Base-by-base conservation (phyloP, 92 coral and sea anemone genomes). In the Nematostella vectensis region DNA sequence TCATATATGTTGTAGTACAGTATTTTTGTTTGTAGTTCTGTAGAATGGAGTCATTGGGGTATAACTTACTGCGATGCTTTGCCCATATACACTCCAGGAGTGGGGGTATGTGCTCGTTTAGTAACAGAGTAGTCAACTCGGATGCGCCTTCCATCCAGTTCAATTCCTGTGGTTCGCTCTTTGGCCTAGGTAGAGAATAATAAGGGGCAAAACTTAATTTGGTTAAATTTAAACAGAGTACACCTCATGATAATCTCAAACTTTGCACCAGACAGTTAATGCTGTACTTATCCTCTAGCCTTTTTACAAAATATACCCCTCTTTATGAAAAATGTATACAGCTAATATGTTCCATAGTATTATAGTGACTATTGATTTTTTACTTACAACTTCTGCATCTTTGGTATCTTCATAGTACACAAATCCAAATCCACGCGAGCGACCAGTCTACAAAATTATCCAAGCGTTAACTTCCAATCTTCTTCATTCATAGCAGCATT, bases 351-450 rank as follows among this genome's bases (percentile, higher is more conserved):
- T n/a, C n/a, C n/a, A n/a, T n/a, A n/a, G n/a, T n/a, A n/a, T n/a
- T n/a, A n/a, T n/a, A n/a, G n/a, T n/a, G n/a, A n/a, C n/a, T n/a
- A n/a, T n/a, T n/a, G n/a, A n/a, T 6, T 33, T 33, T 33, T n/a
- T 19, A 66, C 65, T 50, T 19, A 91, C 98, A 75, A 82, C 83
- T 71, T 67, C 82, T 29, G 98, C 98, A 74, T 78, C 87, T n/a
- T 75, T 85, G 1, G 3, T 13, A 51, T 72, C 39, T 52, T 80
- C 96, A 55, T 81, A 91, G 57, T 91, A 91, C n/a, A 88, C 98
- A 75, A 91, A 91, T 48, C 96, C 96, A 81, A 91, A 91, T 28
- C 98, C 98, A 75, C 98, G 85, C 38, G 98, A 91, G 11, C 98
- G 87, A 9, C 98, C 98, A 78, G 88, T 86, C 95, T 85, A 58